Evolutionary conservation across 2,113 vertebrate genomes (phyloP).

Genomic region (Ornithorhynchus anatinus): DNA sequence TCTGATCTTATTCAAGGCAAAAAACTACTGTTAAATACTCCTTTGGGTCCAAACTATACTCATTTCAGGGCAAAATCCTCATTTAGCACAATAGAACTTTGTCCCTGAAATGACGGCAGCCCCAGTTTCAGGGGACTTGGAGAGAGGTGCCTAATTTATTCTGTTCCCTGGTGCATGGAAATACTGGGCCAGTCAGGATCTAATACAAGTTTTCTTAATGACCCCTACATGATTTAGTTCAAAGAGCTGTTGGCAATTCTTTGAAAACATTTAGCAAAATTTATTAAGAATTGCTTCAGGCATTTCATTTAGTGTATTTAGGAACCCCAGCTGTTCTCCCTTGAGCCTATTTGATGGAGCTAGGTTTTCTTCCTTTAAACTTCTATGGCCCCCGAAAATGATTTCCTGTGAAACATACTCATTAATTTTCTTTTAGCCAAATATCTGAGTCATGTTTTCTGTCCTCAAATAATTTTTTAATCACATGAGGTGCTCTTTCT

Average conservation of each 20-base stretch:
- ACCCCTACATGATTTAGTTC: conserved; percentile 16
- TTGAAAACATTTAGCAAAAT: conserved; percentile 21
- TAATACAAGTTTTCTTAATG: conserved; percentile 11
- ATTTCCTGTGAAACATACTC: neutral
- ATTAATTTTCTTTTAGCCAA: conserved; percentile 25
- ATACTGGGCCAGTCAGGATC: neutral
- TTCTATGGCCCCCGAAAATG: neutral
- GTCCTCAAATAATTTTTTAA: neutral
- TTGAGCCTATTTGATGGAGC: conserved; percentile 22
- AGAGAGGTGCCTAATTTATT: neutral
- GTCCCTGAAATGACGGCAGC: neutral
- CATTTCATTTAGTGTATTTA: conserved; percentile 22
- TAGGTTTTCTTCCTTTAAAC: conserved; percentile 8
- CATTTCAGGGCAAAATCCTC: neutral
- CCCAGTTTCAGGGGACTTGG: neutral
- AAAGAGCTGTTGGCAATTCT: conserved; percentile 26
- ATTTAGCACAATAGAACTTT: neutral
- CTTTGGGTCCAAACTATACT: neutral
- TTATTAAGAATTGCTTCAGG: neutral
- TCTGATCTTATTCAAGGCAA: too few relatives aligned
- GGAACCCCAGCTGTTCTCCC: conserved; percentile 10
- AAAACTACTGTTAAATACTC: neutral
- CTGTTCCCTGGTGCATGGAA: neutral
- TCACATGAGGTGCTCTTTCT: conserved; percentile 4
- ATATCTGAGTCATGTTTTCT: conserved; percentile 1